Percentiles rank a stretch among this genome's conserved stretches.
These are phyloP conservation scores for Ochlodes sylvanus DNA, from an alignment of 2,888 invertebrate genomes.

Conservation along the genomic window DNA sequence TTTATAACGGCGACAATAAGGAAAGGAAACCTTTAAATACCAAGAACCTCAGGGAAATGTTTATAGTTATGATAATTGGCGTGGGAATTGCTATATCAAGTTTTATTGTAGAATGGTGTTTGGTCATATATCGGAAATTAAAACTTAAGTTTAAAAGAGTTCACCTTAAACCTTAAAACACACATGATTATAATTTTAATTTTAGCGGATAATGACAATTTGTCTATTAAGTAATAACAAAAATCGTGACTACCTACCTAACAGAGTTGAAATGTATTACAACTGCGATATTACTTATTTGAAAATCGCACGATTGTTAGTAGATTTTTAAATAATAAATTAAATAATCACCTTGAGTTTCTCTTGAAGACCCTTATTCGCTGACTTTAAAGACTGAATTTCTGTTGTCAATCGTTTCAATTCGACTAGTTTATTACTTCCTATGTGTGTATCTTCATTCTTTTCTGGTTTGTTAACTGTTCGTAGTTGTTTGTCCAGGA, in stretches of 20 bases:
- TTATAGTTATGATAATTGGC: conserved; percentile 63
- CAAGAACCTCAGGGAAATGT: conserved; percentile 76
- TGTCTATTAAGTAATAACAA: too few relatives aligned
- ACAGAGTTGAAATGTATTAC: too few relatives aligned
- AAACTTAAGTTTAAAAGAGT: conserved; percentile 15
- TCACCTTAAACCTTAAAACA: neutral
- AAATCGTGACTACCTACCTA: too few relatives aligned
- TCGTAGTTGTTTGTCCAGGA: conserved; percentile 81
- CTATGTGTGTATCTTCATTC: conserved; percentile 56
- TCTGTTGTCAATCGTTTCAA: conserved; percentile 79
- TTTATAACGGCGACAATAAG: conserved; percentile 52
- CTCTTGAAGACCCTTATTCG: conserved; percentile 87
- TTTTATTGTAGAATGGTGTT: conserved; percentile 41
- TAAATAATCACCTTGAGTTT: conserved; percentile 85
- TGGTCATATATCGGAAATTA: conserved; percentile 16
- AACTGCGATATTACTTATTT: neutral
- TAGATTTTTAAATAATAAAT: conserved; percentile 29
- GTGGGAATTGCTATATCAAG: conserved; percentile 51
- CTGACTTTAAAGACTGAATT: conserved; percentile 86
- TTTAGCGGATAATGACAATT: too few relatives aligned
- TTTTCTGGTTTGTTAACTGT: conserved; percentile 61
- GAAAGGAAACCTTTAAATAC: conserved; percentile 69
- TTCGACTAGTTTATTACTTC: conserved; percentile 65
- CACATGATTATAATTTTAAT: too few relatives aligned
- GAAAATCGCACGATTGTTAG: neutral